These are phyloP conservation scores for Microctenopoma lineatum DNA, from an alignment of 2,797 vertebrate genomes.

Conservation along the genomic window DNA sequence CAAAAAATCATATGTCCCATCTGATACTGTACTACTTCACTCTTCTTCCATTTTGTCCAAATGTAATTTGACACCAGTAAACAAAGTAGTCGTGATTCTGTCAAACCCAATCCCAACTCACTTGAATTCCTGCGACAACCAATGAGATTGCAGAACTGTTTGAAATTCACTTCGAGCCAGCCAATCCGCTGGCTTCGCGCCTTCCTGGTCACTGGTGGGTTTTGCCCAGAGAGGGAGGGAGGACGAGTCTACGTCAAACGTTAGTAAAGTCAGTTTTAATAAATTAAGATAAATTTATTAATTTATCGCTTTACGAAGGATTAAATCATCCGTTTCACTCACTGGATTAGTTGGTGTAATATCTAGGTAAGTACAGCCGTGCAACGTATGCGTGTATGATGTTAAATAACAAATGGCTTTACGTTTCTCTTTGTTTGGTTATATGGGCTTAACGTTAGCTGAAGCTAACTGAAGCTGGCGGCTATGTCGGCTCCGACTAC, in stretches of 20 bases:
- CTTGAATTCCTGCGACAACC: conserved; percentile 57
- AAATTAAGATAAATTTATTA: conserved; percentile 48
- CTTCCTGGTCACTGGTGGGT: conserved; percentile 72
- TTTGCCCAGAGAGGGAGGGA: conserved; percentile 77
- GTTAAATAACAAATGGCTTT: background rate
- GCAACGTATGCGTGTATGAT: background rate
- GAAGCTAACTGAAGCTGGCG: conserved; percentile 51
- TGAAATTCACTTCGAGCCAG: conserved; percentile 67
- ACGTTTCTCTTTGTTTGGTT: conserved; percentile 66
- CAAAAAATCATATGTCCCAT: no score
- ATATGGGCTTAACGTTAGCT: conserved; percentile 21
- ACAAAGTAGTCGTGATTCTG: conserved; percentile 51
- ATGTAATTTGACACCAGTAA: conserved; percentile 57
- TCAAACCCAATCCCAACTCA: conserved; percentile 48
- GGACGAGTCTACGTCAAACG: conserved; percentile 66
- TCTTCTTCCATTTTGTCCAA: conserved; percentile 34
- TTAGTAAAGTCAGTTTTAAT: conserved; percentile 46
- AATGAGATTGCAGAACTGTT: conserved; percentile 71
- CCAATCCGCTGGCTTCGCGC: conserved; percentile 85
- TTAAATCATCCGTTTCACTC: conserved; percentile 3
- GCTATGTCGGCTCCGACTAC: conserved; percentile 46
- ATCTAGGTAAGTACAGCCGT: conserved; percentile 65
- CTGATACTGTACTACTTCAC: no score
- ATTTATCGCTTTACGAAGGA: conserved; percentile 8
- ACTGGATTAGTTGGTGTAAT: conserved; percentile 6